A percentile compares a stretch with the other conserved stretches of the same genome.
Evolutionary conservation across 2,888 invertebrate genomes (phyloP).

Genomic region (Pediacus dermestoides): DNA sequence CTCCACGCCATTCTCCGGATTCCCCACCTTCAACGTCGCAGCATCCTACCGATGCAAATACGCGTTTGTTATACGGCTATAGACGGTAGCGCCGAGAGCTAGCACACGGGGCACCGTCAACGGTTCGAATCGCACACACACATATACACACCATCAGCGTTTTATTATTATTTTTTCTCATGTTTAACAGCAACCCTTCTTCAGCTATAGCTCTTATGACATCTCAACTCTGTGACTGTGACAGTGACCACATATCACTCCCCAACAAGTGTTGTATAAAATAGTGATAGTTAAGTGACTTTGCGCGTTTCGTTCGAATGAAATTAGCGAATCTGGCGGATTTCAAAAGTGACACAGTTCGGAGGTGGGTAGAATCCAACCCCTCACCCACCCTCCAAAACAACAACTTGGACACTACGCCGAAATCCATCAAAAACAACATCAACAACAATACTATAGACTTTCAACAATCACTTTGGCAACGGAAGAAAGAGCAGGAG

Average conservation of each 20-base stretch:
- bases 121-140: conserved; percentile 9
- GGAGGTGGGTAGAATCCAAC: conserved; percentile 58
- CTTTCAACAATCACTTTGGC: conserved; percentile 41
- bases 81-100: conserved; percentile 43
- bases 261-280: conserved; percentile 3
- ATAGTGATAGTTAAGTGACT: conserved; percentile 19
- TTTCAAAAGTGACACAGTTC: conserved; percentile 57
- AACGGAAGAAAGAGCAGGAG: conserved; percentile 39
- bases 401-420: conserved; percentile 45
- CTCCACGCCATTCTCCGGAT: conserved; percentile 39
- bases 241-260: conserved; percentile 34
- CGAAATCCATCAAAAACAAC: conserved; percentile 48
- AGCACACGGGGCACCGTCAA: conserved; percentile 31
- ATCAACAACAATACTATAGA: conserved; percentile 55
- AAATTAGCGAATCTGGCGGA: conserved; percentile 56
- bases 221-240: conserved; percentile 29
- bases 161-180: too few relatives aligned
- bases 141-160: conserved; percentile 9
- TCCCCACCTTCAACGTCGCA: conserved; percentile 44
- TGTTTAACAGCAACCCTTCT: neutral
- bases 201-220: conserved; percentile 8
- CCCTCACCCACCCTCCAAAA: conserved; percentile 53
- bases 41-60: conserved; percentile 48
- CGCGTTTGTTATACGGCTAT: conserved; percentile 46
- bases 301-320: conserved; percentile 10